Base-by-base conservation (phyloP, 2,888 invertebrate genomes). In the Carabus problematicus region DNA sequence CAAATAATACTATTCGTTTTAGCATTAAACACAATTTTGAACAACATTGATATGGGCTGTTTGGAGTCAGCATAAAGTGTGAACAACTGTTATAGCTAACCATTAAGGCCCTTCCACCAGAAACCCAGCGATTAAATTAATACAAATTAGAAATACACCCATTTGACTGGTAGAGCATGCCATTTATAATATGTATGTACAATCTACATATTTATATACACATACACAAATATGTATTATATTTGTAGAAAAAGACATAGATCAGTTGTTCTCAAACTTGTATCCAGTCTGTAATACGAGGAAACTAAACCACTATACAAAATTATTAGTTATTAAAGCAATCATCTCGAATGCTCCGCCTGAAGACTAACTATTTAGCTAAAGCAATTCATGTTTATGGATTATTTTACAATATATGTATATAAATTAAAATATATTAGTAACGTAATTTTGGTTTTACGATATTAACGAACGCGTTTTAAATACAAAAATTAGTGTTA, bases 91-190 rank as follows among this genome's bases (percentile, higher is more conserved):
- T 12, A 52, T 9, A 45, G 7, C n/a, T 14, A 54, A 16, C 9
- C 11, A 54, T n/a, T 11, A 56, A 66, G 7, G 40, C 66, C 19
- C 47, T 19, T 66, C 49, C 59, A 79, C 78, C 77, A 78, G 77
- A 77, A 74, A 73, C 75, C 75, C 75, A 76, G 73, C 74, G 74
- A 61, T 45, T 74, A 74, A 75, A 47, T 61, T 70, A 70, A 61
- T 72, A 71, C 71, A 76, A 77, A 78, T 78, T 74, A 78, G 76
- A 79, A 78, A 73, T 79, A 79, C 78, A 79, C 78, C 76, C 75
- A 78, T 75, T 73, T 73, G 71, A 74, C 72, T 75, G 75, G 75
- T 76, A 76, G 75, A 76, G 72, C 76, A 76, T 76, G 71, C 71
- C 49, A 42, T 47, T 43, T 45, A 61, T 58, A 59, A 70, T 69